Conservation (phyloP, 2,113 vertebrate species). For the Ictalurus punctatus region DNA sequence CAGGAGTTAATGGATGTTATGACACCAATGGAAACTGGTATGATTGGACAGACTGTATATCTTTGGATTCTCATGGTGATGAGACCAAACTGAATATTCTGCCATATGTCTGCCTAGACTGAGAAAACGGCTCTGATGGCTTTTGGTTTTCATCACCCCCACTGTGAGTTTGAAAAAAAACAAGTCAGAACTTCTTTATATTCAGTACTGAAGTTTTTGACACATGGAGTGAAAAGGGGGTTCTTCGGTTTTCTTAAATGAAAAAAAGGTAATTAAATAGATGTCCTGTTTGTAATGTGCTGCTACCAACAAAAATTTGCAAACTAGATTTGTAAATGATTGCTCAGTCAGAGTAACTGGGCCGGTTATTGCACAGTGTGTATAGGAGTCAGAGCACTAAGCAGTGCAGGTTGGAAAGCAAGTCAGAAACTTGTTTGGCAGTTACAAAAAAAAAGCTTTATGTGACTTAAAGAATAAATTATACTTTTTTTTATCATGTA, state of each 20-base stretch:
- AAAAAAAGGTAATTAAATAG: slow-evolving; percentile 59
- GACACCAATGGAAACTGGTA: slow-evolving; percentile 97
- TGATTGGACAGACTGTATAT: slow-evolving; percentile 99
- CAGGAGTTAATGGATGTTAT: slow-evolving; percentile 92
- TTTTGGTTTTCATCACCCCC: slow-evolving; percentile 68
- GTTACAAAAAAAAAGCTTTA: slow-evolving; percentile 76
- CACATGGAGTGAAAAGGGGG: slow-evolving; percentile 69
- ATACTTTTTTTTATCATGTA: slow-evolving; percentile 85
- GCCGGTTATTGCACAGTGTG: slow-evolving; percentile 59
- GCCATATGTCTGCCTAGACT: slow-evolving; percentile 99
- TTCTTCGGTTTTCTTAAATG: slow-evolving; percentile 64
- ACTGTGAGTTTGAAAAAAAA: slow-evolving; percentile 68
- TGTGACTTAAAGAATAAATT: slow-evolving; percentile 83
- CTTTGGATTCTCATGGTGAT: slow-evolving; percentile 93
- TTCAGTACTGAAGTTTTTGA: slow-evolving; percentile 66
- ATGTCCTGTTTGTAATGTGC: slow-evolving; percentile 79
- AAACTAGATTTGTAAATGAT: slow-evolving; percentile 71
- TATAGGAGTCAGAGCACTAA: slow-evolving; percentile 61
- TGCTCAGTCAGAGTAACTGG: slow-evolving; percentile 65
- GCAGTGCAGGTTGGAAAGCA: slow-evolving; percentile 66
- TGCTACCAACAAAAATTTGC: slow-evolving; percentile 83
- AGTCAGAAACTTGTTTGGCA: slow-evolving; percentile 63
- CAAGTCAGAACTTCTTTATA: slow-evolving; percentile 60
- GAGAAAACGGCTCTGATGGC: slow-evolving; percentile 74
- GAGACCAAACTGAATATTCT: slow-evolving; percentile 94